These are phyloP conservation scores for Platysternon megacephalum DNA, from an alignment of 2,113 vertebrate species.

Conservation along the genomic window DNA sequence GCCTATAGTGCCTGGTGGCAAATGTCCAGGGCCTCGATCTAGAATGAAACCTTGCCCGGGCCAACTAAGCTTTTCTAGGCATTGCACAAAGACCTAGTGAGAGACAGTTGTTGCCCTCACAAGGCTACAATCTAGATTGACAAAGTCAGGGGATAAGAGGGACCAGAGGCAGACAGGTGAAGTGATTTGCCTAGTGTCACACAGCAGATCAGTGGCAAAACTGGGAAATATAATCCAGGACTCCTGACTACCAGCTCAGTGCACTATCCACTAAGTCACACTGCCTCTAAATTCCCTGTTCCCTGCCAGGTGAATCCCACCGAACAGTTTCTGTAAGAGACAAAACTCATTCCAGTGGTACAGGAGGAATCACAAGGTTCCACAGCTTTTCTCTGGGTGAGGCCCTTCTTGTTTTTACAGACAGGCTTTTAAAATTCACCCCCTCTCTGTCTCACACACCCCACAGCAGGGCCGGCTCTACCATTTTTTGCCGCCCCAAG, in stretches of 20 bases:
- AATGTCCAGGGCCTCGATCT: neutral
- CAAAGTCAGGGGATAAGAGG: neutral
- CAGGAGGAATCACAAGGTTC: neutral
- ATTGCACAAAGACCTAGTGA: neutral
- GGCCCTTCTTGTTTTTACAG: neutral
- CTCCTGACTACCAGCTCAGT: accelerated
- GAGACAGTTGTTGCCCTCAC: neutral
- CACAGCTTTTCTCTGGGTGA: neutral
- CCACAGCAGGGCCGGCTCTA: too few species aligned
- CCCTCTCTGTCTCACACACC: too few species aligned
- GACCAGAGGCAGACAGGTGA: neutral
- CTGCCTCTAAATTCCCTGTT: neutral
- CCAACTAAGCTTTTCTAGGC: neutral
- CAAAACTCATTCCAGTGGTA: neutral
- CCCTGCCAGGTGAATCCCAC: neutral
- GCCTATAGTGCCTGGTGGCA: neutral
- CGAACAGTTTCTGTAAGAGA: accelerated
- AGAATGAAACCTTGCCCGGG: neutral
- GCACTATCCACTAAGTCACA: accelerated
- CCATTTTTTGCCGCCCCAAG: too few species aligned
- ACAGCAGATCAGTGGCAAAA: neutral
- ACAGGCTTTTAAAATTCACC: too few species aligned
- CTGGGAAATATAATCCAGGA: neutral
- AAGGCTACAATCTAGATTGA: neutral
- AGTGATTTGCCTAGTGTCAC: neutral